These are phyloP conservation scores for Busseola fusca DNA, from an alignment of 2,888 invertebrate genomes.

Conservation along the genomic window DNA sequence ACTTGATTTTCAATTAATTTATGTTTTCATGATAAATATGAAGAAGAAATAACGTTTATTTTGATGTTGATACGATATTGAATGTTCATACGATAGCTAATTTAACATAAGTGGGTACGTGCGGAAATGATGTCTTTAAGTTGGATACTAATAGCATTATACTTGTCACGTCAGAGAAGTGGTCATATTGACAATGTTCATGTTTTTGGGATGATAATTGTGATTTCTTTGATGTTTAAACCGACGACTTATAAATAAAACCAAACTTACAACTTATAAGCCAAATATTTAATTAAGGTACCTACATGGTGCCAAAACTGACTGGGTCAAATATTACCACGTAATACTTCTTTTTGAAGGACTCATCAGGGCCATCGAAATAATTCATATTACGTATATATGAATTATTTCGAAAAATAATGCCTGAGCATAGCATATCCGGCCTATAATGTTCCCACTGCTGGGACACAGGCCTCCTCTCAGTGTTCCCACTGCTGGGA, in stretches of 20 bases:
- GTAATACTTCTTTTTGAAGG: background rate
- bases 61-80: background rate
- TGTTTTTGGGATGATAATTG: background rate
- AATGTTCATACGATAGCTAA: background rate
- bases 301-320: background rate
- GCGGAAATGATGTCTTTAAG: background rate
- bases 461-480: background rate
- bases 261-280: no score
- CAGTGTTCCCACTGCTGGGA: background rate
- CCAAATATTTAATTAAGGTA: background rate
- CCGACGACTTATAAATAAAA: background rate
- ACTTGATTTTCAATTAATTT: conserved; percentile 42
- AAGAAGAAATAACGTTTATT: conserved; percentile 32
- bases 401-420: no score
- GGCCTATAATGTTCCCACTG: background rate
- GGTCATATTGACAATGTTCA: background rate
- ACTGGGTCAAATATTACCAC: no score
- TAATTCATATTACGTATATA: background rate
- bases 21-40: conserved; percentile 4
- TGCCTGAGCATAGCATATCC: background rate
- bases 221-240: conserved; percentile 4
- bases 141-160: background rate
- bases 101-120: conserved; percentile 4
- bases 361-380: background rate
- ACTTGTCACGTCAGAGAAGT: background rate